A percentile compares a stretch with the other conserved stretches of the same genome.
Conservation (phyloP, 2,113 vertebrate genomes). For the Riparia riparia region DNA sequence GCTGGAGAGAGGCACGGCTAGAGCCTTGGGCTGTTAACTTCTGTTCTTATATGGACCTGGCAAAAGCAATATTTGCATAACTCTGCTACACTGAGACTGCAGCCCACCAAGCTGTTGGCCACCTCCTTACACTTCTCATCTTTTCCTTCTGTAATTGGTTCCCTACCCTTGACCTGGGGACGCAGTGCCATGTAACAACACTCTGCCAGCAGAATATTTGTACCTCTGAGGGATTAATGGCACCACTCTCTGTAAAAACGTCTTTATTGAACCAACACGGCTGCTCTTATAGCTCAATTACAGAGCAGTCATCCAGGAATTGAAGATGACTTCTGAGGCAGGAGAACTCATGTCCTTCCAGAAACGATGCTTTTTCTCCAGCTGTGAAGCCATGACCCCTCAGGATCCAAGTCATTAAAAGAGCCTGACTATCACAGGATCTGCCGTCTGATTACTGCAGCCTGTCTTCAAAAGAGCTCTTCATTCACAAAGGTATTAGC, state of each 20-base stretch:
- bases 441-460: neutral
- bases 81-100: neutral
- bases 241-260: neutral
- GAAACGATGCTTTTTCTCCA: neutral
- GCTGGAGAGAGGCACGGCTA: neutral
- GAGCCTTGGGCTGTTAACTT: neutral
- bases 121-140: neutral
- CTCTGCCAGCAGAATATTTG: slow-evolving; percentile 34
- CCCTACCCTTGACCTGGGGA: neutral
- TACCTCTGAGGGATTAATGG: slow-evolving; percentile 27
- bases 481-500: slow-evolving; percentile 34
- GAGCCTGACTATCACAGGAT: neutral
- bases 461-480: slow-evolving; percentile 11
- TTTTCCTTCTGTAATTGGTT: slow-evolving; percentile 24
- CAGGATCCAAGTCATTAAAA: slow-evolving; percentile 34
- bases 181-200: neutral
- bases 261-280: slow-evolving; percentile 18
- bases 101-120: neutral
- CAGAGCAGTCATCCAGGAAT: slow-evolving; percentile 43
- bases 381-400: neutral
- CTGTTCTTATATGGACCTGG: neutral
- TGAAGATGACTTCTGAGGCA: slow-evolving; percentile 50
- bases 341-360: slow-evolving; percentile 2
- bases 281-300: slow-evolving; percentile 61
- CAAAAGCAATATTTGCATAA: neutral